Conservation (phyloP, 37 sponge, comb jelly and placozoan species). For the Cliona cf. orientalis region DNA sequence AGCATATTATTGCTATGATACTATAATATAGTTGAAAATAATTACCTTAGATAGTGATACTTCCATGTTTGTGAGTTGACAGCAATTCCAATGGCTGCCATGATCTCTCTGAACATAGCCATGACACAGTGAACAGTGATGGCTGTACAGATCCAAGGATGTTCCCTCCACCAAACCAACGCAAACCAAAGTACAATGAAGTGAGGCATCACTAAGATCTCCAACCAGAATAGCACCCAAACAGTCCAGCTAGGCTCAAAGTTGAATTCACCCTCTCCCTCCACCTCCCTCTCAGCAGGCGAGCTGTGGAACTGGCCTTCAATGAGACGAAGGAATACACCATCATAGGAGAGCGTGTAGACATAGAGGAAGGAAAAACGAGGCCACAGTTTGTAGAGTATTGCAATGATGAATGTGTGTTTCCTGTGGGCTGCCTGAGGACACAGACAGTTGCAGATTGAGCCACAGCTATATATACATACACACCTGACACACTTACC, state of each 20-base stretch:
- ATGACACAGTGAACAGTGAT: constrained; percentile 27
- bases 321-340: constrained; percentile 52
- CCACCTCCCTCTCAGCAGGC: not conserved
- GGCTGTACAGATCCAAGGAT: constrained; percentile 30
- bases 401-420: constrained; percentile 19
- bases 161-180: not conserved
- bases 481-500: constrained; percentile 29
- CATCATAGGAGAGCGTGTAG: constrained; percentile 56
- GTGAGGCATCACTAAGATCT: constrained; percentile 47
- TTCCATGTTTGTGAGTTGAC: not conserved
- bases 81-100: not conserved
- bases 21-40: no score
- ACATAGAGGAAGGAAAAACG: constrained; percentile 44
- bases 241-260: constrained; percentile 5
- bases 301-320: not conserved
- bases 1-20: no score
- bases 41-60: no score
- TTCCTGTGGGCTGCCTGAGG: constrained; percentile 56
- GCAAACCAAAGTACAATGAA: constrained; percentile 35
- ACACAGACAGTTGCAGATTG: not conserved
- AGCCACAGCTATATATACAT: not conserved
- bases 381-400: constrained; percentile 48
- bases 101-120: not conserved
- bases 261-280: not conserved
- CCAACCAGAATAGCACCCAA: constrained; percentile 13